Evolutionary conservation across 2,797 vertebrate genomes (phyloP), one percentile per base, ranked within the genome.

Genomic region (Melanotaenia parkinsoni): DNA sequence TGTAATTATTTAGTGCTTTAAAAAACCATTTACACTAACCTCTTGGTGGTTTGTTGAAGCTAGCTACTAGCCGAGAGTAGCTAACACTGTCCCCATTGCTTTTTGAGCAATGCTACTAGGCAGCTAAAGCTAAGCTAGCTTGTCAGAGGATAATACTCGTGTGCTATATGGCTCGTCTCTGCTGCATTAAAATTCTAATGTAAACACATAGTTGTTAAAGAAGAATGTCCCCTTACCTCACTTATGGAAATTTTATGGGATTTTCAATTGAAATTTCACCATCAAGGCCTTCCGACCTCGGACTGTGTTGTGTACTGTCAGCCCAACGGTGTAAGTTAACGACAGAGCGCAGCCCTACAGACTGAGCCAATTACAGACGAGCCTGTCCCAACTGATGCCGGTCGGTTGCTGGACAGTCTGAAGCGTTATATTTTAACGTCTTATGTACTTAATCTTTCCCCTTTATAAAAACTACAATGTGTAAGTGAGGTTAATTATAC

Each of bases 271-370:
- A 54, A 77, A 35, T 47, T 5, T 51, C 66, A 62, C 67, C 43
- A 61, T 11, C 1, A 76, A 88, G 90, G 90, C 90, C 88, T 58
- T 58, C 51, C 57, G 80, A 83, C 89, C 85, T 74, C 83, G 80
- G 85, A 35, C 77, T 88, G 33, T 43, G 61, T 14, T 83, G 67
- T 58, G 74, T 22, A 22, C 66, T 47, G 56, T 69, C 57, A 65
- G 59, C 81, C 71, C n/a, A 9, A 20, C 51, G 37, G 33, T 18
- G 58, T 28, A 32, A 32, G 32, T 32, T 32, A n/a, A 30, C 22
- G 51, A 20, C 62, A 35, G 1, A 1, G 22, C 13, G 30, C 50
- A 72, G 40, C 20, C 59, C 67, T 24, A 32, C 13, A 32, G 38
- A 7, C 18, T 40, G 1, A 50, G 11, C 54, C 72, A 67, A 9